Base-by-base conservation (phyloP, 2,797 vertebrate genomes). In the Manis javanica region DNA sequence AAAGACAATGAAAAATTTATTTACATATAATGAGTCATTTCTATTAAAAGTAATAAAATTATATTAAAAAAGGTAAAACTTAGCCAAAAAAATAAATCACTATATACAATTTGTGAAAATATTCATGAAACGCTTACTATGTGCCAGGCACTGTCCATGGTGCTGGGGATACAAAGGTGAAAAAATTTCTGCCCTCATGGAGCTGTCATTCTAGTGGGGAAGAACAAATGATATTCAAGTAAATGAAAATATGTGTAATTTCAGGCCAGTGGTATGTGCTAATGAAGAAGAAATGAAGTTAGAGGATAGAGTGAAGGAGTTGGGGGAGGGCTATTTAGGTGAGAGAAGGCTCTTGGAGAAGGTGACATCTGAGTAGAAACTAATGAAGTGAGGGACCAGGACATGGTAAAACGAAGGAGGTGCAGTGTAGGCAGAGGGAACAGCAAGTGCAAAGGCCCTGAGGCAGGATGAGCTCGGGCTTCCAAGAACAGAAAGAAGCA, bases 31-130 rank as follows among this genome's bases (percentile, higher is more conserved):
- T 46, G 3, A 66, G 29, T 88, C 24, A n/a, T 29, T 68, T 37
- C 31, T 75, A 14, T 59, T 92, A 75, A 91, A 95, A 75, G 77
- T 84, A 88, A 82, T 64, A 74, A 82, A 84, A 89, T 84, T 68
- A 89, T 19, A 37, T 26, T 26, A 77, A 59, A 63, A 61, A 79
- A 63, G 14, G 61, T 71, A 26, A 75, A 49, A 77, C 24, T 49
- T 89, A 39, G 34, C 57, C 21, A 64, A 64, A 94, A 94, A 87
- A 71, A 15, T 88, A 55, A 82, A 9, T 87, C 46, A n/a, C 15
- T 26, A 34, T 42, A 16, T 57, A 57, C 29, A 68, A 82, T 64
- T 66, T 24, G 18, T 88, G 37, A 37, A 87, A 64, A 82, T 23
- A 34, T 81, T 87, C 53, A 15, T 18, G 37, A 81, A 39, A 24